Base-by-base conservation (phyloP, 2,797 vertebrate species). In the Eutrigla gurnardus region DNA sequence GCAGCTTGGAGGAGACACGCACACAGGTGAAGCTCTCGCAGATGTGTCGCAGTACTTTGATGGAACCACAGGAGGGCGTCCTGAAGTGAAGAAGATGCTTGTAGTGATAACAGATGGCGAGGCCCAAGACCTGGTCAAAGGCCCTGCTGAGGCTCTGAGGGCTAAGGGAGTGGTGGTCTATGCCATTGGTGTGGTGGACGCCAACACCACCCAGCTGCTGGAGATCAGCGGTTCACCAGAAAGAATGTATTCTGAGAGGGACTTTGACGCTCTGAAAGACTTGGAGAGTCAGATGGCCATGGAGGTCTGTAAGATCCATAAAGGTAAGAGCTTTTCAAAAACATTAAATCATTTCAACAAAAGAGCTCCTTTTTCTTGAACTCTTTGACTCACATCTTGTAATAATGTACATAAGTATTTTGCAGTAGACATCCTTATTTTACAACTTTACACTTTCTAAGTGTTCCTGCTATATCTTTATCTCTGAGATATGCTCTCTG, bases 81-180 rank as follows among this genome's bases (percentile, higher is more conserved):
- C 87, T 3, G 17, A 36, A 0, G 53, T 92, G 33, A 91, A 71
- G 5, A 92, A 95, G 83, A 86, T 92, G 62, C 85, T 96, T 25
- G 86, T 97, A 15, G 62, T 96, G 40, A 85, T 96, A 69, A 96
- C 96, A 0, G 95, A 95, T 9, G 94, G 94, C 1, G 42, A 54
- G 13, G 89, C 95, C 4, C 33, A 92, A 0, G 96, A 96, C 77
- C 25, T 75, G 0, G 92, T 96, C 6, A 55, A 0, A 35, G 15
- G 3, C 4, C 90, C 94, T 0, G 95, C 96, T 1, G 12, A 54
- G 5, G 65, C 14, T 7, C 86, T 97, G 32, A 94, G 95, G 67
- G 39, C 80, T 2, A 93, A 91, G 58, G 89, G 90, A 5, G 87
- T 97, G 75, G 52, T 11, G 42, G 82, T 96, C 83, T 94, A 93